Base-by-base conservation (phyloP, 2,888 invertebrate genomes). In the Amitus sp. region DNA sequence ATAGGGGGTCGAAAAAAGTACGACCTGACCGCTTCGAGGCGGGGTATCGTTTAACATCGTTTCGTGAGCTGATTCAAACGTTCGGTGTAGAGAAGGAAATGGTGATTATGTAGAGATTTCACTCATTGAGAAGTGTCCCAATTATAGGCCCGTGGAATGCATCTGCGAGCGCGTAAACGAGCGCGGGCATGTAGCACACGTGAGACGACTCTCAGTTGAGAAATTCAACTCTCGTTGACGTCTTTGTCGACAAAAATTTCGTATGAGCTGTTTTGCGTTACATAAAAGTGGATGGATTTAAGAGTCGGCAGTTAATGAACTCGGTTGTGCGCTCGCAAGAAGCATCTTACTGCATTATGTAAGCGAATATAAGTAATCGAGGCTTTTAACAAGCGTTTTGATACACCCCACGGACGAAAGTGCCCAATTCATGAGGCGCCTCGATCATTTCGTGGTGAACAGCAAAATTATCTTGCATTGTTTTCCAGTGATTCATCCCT, bases 241-340 rank as follows among this genome's bases (percentile, higher is more conserved):
- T 43, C 52, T 51, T 33, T 23, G 33, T 23, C 30, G 17, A 12
- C 49, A n/a, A 17, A 13, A 3, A 39, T 19, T 51, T 34, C 42
- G 18, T 10, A 19, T n/a, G 15, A 42, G 28, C 50, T 13, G 42
- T 18, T 43, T 48, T 54, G 60, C 43, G 73, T 79, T 79, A 76
- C 72, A 73, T 78, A 77, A 77, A 74, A 67, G 65, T 67, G 69
- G 66, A 67, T 68, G 68, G 63, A 74, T 76, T 72, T 70, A 70
- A 9, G 33, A 65, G 65, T 62, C 68, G 64, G 53, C 68, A 71
- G 74, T 75, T 73, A 73, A 73, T 72, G 72, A 75, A 75, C 70
- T 67, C 72, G 70, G 68, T 60, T 69, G 33, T 61, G 53, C 52
- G 51, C 52, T 54, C 46, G 54, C 46, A 45, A 55, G 66, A 61